Conservation (phyloP, 2,888 invertebrate species). For the Drosophila mimica region DNA sequence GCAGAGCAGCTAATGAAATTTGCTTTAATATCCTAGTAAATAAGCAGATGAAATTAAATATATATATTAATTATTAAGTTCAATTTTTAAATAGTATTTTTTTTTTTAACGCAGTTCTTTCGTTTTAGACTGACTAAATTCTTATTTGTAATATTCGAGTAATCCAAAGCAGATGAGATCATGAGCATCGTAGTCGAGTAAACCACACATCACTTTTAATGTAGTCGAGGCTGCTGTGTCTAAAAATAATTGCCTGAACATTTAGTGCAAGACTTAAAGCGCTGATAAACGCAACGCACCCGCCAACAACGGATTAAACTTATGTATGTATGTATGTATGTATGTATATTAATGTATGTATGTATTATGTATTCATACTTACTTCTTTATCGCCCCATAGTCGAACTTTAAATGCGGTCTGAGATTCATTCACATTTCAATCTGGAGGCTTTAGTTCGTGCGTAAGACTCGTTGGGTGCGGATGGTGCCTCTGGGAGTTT, state of each 20-base stretch:
- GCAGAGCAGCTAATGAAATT: background rate
- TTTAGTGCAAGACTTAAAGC: constrained; percentile 38
- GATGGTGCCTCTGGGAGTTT: constrained; percentile 46
- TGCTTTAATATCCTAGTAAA: constrained; percentile 8
- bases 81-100: background rate
- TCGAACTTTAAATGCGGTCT: constrained; percentile 31
- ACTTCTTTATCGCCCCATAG: constrained; percentile 60
- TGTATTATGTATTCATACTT: constrained; percentile 16
- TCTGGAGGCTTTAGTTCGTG: constrained; percentile 58
- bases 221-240: constrained; percentile 33
- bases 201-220: constrained; percentile 25
- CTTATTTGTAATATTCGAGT: background rate
- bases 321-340: constrained; percentile 5
- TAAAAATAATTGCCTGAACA: constrained; percentile 50
- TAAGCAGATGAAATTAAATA: background rate
- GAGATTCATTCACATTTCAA: constrained; percentile 52
- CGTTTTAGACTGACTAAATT: background rate
- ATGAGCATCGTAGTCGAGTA: constrained; percentile 6
- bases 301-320: constrained; percentile 68
- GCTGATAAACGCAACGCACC: constrained; percentile 65
- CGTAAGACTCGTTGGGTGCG: constrained; percentile 68
- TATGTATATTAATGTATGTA: background rate
- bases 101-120: background rate
- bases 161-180: constrained; percentile 13
- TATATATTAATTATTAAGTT: background rate